phyloP scores from a whole-genome alignment of 2,113 vertebrate species.

The Megaceryle torquata region DNA sequence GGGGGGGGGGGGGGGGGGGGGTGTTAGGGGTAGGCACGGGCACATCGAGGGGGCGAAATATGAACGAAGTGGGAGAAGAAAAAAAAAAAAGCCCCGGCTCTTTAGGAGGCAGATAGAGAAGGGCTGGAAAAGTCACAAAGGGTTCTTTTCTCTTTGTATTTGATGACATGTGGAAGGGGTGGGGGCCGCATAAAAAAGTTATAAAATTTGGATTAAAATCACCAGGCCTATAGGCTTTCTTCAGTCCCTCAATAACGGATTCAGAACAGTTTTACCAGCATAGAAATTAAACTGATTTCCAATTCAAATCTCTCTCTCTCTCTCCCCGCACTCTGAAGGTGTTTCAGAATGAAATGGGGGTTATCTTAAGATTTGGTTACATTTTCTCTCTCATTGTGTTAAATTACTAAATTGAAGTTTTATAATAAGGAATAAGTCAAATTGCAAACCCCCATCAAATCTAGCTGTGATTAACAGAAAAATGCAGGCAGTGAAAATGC shows the following conservation, averaged over 20 bases:
- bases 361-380: conserved; percentile 93
- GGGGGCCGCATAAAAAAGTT: conserved; percentile 74
- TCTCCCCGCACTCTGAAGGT: conserved; percentile 81
- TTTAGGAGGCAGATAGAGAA: conserved; percentile 21
- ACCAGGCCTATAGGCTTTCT: conserved; percentile 79
- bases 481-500: conserved; percentile 95
- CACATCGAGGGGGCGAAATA: not conserved
- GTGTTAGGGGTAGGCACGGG: not conserved
- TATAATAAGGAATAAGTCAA: conserved; percentile 99
- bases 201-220: conserved; percentile 86
- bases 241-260: conserved; percentile 80
- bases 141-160: conserved; percentile 69
- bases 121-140: conserved; percentile 51
- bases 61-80: not conserved
- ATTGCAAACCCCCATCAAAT: conserved; percentile 96
- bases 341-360: conserved; percentile 91
- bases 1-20: not conserved
- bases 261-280: conserved; percentile 81
- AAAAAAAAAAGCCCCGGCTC: not conserved
- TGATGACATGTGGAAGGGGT: conserved; percentile 65
- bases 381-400: conserved; percentile 94
- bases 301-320: conserved; percentile 84
- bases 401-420: conserved; percentile 99
- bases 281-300: conserved; percentile 87
- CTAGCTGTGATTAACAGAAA: conserved; percentile 98